Evolutionary conservation across 2,797 vertebrate genomes (phyloP).

Genomic region (Sardinella longiceps): DNA sequence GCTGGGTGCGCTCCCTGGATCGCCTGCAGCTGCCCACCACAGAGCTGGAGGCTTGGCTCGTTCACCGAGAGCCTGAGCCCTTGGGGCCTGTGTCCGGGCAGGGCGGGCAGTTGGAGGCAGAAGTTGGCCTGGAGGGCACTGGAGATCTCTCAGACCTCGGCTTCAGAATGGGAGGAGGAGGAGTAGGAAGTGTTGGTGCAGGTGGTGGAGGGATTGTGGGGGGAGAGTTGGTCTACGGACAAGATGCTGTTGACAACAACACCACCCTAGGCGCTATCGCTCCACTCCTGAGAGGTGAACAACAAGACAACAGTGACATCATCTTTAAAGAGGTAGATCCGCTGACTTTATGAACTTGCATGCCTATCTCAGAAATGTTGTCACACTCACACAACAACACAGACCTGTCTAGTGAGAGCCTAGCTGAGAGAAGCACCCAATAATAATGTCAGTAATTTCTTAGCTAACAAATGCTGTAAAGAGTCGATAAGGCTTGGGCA

Average conservation of each 20-base stretch:
- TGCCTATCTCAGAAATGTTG: neutral
- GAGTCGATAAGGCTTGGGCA: neutral
- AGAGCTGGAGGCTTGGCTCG: constrained; percentile 87
- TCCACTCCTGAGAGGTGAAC: constrained; percentile 33
- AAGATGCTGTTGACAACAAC: constrained; percentile 25
- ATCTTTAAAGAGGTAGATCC: constrained; percentile 82
- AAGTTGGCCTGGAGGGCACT: constrained; percentile 68
- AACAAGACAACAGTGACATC: constrained; percentile 65
- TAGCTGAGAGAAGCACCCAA: neutral
- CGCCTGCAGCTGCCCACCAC: constrained; percentile 81
- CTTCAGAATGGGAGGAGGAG: constrained; percentile 70
- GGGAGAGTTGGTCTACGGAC: constrained; percentile 33
- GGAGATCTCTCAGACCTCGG: constrained; percentile 54
- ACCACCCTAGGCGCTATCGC: constrained; percentile 19
- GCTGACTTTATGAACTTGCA: neutral
- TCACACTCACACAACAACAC: neutral
- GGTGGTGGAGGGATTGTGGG: constrained; percentile 31
- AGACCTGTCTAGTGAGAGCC: neutral
- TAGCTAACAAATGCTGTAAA: neutral
- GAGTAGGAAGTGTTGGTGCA: constrained; percentile 16
- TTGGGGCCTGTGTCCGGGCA: constrained; percentile 69
- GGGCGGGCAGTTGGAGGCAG: constrained; percentile 69
- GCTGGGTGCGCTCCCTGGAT: constrained; percentile 83
- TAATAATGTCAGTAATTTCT: neutral
- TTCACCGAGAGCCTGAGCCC: constrained; percentile 82